Base-by-base conservation (phyloP, 2,888 invertebrate species). In the Andrena camellia region DNA sequence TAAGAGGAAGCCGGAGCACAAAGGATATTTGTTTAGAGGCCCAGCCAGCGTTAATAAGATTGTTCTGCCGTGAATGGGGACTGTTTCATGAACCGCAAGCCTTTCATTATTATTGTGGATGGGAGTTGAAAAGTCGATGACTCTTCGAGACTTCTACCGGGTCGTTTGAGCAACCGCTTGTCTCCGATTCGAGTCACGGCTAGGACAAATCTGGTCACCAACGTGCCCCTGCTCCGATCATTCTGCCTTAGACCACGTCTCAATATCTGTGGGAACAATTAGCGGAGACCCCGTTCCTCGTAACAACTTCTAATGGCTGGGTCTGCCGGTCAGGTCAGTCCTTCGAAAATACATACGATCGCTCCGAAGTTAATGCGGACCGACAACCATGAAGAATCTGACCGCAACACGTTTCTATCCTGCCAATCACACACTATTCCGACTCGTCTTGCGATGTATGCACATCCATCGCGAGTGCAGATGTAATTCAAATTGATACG, bases 241-340 rank as follows among this genome's bases (percentile, higher is more conserved):
- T 74, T 70, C 74, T 29, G 52, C 26, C 52, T 26, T 26, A 42
- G n/a, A 72, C 57, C 62, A 20, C 52, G 66, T 81, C 77, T 77
- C 75, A 50, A 66, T 59, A 74, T 83, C 85, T 73, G 78, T 83
- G 85, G 74, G 80, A 87, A 87, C 88, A 87, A 89, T 88, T 88
- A 89, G 59, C 78, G 33, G 62, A 23, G 64, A 54, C 62, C 66
- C 29, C 57, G 66, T 50, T 70, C n/a, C 57, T 50, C 68, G 35
- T 67, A 62, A 82, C 69, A 75, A 33, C 68, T 57, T 50, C 62
- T 62, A 68, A 77, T 60, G 70, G 70, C 42, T n/a, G 54, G 33
- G 17, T 31, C 48, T 17, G n/a, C 69, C 10, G 63, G 57, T 31
- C 78, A 60, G 71, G 48, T 64, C 78, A 35, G 20, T 69, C 64